Percentiles rank a stretch among this genome's conserved stretches.
Evolutionary conservation across 1,140 invertebrate genomes (phyloP).

Genomic region (Anthonomus grandis): DNA sequence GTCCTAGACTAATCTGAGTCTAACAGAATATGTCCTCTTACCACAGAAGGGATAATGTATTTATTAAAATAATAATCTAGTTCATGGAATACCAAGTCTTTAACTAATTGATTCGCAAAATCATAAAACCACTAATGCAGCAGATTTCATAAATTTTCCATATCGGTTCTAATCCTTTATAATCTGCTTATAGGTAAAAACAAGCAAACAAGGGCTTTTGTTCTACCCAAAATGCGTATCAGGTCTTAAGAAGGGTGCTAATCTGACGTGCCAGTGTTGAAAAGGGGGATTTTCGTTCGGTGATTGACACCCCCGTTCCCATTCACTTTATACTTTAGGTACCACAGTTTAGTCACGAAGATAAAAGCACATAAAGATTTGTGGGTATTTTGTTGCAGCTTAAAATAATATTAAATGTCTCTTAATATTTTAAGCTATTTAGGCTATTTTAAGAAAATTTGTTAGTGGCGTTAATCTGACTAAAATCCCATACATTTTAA

Average conservation of each 20-base stretch:
- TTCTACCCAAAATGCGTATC: conserved; percentile 20
- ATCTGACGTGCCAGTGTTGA: conserved; percentile 22
- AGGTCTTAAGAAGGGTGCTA: conserved; percentile 24
- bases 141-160: conserved; percentile 8
- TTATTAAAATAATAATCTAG: too few relatives aligned
- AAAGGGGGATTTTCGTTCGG: conserved; percentile 18
- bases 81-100: too few relatives aligned
- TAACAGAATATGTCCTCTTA: too few relatives aligned
- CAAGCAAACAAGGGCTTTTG: conserved; percentile 18
- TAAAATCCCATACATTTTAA: too few relatives aligned
- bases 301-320: conserved; percentile 25
- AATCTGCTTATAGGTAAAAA: conserved; percentile 21
- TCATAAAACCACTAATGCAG: too few relatives aligned
- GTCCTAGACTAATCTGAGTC: too few relatives aligned
- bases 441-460: conserved; percentile 4
- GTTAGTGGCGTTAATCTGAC: background rate
- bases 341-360: conserved; percentile 14
- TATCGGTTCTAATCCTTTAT: conserved; percentile 4
- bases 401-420: conserved; percentile 1
- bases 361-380: conserved; percentile 20
- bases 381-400: conserved; percentile 8
- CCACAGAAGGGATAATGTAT: too few relatives aligned
- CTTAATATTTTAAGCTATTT: conserved; percentile 7
- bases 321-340: conserved; percentile 8
- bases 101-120: too few relatives aligned